These are phyloP conservation scores for Hippasteria phrygiana DNA, from an alignment of 53 echinoderm and acorn worm genomes.

Conservation along the genomic window DNA sequence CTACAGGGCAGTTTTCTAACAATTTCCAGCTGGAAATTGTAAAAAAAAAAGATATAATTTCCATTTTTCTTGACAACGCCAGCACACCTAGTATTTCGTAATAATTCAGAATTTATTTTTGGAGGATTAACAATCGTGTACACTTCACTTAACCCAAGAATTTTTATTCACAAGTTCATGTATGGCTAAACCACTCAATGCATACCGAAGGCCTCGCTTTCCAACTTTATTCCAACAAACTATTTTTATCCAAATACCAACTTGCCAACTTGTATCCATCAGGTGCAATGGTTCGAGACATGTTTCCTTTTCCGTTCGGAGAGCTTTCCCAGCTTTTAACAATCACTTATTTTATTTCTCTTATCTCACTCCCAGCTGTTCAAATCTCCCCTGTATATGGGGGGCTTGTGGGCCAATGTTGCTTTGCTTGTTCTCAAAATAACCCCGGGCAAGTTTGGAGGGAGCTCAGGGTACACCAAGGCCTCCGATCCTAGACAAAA, in stretches of 20 bases:
- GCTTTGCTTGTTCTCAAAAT: slow-evolving; percentile 60
- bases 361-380: slow-evolving; percentile 53
- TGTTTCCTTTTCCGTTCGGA: background rate
- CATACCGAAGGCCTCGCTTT: too few species aligned
- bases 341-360: background rate
- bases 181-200: too few species aligned
- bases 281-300: slow-evolving; percentile 5
- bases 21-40: too few species aligned
- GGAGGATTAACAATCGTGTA: too few species aligned
- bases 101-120: too few species aligned
- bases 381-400: slow-evolving; percentile 45
- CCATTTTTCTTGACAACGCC: too few species aligned
- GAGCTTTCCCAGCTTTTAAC: slow-evolving; percentile 20
- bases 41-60: too few species aligned
- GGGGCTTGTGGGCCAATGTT: slow-evolving; percentile 33
- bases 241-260: background rate
- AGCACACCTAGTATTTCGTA: too few species aligned
- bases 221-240: background rate
- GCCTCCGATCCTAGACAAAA: slow-evolving; percentile 23
- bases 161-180: too few species aligned
- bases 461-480: slow-evolving; percentile 21
- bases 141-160: too few species aligned
- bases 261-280: background rate
- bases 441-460: slow-evolving; percentile 31
- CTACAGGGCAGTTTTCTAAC: too few species aligned